Percentiles rank a stretch among this genome's conserved stretches.
These are phyloP conservation scores for Apotomis turbidana DNA, from an alignment of 2,888 invertebrate genomes.

Conservation along the genomic window DNA sequence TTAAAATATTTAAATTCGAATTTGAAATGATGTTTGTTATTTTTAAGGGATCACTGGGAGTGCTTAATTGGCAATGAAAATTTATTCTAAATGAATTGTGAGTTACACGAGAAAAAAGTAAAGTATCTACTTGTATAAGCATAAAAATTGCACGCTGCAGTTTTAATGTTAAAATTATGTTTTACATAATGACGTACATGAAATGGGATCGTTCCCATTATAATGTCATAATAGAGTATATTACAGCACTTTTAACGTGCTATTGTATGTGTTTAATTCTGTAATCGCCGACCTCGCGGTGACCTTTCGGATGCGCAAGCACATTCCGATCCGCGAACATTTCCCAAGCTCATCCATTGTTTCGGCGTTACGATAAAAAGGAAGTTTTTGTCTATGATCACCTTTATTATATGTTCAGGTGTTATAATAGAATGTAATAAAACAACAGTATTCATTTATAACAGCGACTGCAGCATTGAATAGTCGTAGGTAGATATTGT, in stretches of 20 bases:
- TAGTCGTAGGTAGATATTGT: too few species aligned
- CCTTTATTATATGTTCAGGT: slow-evolving; percentile 24
- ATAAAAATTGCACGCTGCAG: neutral
- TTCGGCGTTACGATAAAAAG: slow-evolving; percentile 47
- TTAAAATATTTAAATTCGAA: too few species aligned
- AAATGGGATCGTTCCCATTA: slow-evolving; percentile 27
- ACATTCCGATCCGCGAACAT: slow-evolving; percentile 71
- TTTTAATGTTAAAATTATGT: neutral
- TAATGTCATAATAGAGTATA: slow-evolving; percentile 31
- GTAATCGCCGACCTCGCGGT: slow-evolving; percentile 65
- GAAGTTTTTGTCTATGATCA: slow-evolving; percentile 24
- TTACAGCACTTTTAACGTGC: slow-evolving; percentile 26
- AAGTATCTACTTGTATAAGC: too few species aligned
- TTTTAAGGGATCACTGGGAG: too few species aligned
- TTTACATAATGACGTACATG: slow-evolving; percentile 14
- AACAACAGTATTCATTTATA: slow-evolving; percentile 9
- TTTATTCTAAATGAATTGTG: too few species aligned
- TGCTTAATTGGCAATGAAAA: too few species aligned
- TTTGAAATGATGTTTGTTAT: too few species aligned
- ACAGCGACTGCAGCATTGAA: slow-evolving; percentile 8
- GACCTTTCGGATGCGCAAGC: slow-evolving; percentile 75
- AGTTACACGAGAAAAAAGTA: too few species aligned
- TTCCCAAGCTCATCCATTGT: slow-evolving; percentile 66
- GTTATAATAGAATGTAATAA: slow-evolving; percentile 3
- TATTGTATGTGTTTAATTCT: slow-evolving; percentile 39